phyloP scores from a whole-genome alignment of 2,797 vertebrate species.

The Lepus townsendii region DNA sequence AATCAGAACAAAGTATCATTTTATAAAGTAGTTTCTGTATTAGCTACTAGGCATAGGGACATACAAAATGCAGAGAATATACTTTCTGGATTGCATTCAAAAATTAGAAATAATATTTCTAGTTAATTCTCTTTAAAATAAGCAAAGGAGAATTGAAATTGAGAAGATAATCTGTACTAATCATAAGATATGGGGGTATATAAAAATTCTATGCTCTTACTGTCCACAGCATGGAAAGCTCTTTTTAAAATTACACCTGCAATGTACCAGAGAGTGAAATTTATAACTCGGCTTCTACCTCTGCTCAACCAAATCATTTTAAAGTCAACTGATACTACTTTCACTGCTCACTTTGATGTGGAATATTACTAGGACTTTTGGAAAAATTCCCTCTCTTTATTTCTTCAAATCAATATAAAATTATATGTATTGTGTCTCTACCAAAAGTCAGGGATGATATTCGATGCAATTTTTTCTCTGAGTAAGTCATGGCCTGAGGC shows the following conservation, averaged over 20 bases:
- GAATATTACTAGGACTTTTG: background rate
- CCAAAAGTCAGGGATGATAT: background rate
- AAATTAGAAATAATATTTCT: background rate
- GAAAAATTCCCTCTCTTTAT: background rate
- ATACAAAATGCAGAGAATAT: background rate
- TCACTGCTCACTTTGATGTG: background rate
- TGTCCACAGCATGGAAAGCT: background rate
- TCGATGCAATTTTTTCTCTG: background rate
- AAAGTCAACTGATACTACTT: background rate
- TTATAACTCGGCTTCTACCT: background rate
- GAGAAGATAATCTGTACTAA: background rate
- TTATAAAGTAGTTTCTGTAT: background rate
- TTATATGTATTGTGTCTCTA: background rate
- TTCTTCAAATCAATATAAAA: conserved; percentile 25
- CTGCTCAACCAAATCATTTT: background rate
- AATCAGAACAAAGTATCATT: conserved; percentile 46
- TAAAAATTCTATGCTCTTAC: background rate
- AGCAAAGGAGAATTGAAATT: background rate
- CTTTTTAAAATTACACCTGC: background rate
- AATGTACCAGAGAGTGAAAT: background rate
- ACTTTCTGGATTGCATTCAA: background rate
- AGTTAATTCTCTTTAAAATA: background rate
- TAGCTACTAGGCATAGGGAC: background rate
- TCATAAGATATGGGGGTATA: background rate
- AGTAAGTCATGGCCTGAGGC: background rate